These are phyloP conservation scores for Podarcis raffonei DNA, from an alignment of 2,113 vertebrate species.

Conservation along the genomic window DNA sequence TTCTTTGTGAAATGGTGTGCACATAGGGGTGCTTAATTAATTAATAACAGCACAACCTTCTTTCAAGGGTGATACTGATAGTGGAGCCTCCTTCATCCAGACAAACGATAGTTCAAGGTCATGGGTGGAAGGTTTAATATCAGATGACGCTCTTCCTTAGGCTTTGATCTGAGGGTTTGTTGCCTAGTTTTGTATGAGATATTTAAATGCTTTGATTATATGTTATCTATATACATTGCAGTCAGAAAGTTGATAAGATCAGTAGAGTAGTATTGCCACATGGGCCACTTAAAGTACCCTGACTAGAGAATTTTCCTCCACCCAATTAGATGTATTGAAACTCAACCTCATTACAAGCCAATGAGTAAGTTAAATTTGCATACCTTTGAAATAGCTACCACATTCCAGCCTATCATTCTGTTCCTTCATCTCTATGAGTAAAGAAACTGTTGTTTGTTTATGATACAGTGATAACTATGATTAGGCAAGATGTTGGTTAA, in stretches of 20 bases:
- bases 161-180: not conserved
- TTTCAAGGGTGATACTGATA: not conserved
- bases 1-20: not conserved
- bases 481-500: not conserved
- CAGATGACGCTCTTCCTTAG: not conserved
- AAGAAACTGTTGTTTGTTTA: not conserved
- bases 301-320: not conserved
- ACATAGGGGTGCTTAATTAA: not conserved
- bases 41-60: not conserved
- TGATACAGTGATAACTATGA: not conserved
- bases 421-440: not conserved
- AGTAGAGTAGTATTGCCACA: not conserved
- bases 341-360: not conserved
- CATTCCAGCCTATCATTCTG: not conserved
- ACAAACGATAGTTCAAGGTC: not conserved
- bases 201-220: not conserved
- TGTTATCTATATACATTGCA: not conserved
- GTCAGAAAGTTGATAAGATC: not conserved
- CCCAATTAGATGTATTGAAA: not conserved
- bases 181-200: no score
- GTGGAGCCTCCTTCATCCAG: not conserved
- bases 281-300: not conserved
- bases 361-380: not conserved
- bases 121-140: not conserved
- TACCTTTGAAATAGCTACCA: not conserved